Evolutionary conservation across 2,888 invertebrate genomes (phyloP), one percentile per base, ranked within the genome.

Genomic region (Acleris emargana): DNA sequence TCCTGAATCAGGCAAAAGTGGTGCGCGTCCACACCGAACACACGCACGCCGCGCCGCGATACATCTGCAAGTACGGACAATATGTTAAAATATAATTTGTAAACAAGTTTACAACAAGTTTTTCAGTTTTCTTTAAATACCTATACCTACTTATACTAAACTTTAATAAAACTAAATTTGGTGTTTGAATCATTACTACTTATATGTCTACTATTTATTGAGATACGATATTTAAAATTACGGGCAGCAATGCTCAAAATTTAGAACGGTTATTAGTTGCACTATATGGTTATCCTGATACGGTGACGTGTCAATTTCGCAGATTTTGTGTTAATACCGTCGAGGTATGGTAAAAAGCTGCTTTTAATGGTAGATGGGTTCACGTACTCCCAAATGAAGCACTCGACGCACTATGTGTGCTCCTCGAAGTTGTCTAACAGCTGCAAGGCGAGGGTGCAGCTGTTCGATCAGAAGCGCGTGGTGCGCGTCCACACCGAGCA

Each of bases 401-500:
- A 51, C 28, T 51, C 28, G 7, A 20, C 18, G n/a, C 42, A 67
- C 58, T 72, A 69, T 50, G 58, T 68, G 54, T 72, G 72, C 49
- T 71, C 71, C 2, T 69, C 69, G 42, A 71, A 69, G 68, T 32
- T 32, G 3, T 68, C 69, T 38, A 49, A 58, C 54, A 71, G 72
- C 11, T 72, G 72, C 53, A 58, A 61, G 25, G 72, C 72, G 45
- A 64, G 70, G n/a, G 71, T 72, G 54, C 62, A 38, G 18, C 42
- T 49, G 42, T 7, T 49, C 4, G 62, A 54, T 0, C 11, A 62
- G 4, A 5, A 9, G 45, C 50, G 67, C 3, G 43, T 63, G 42
- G 20, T 38, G 5, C 50, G 62, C 16, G 25, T 57, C 6, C 11
- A 20, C 49, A 57, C 57, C 6, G n/a, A 17, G 2, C 59, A 64